These are phyloP conservation scores for Pelodytes ibericus DNA, from an alignment of 2,797 vertebrate genomes.

Conservation along the genomic window DNA sequence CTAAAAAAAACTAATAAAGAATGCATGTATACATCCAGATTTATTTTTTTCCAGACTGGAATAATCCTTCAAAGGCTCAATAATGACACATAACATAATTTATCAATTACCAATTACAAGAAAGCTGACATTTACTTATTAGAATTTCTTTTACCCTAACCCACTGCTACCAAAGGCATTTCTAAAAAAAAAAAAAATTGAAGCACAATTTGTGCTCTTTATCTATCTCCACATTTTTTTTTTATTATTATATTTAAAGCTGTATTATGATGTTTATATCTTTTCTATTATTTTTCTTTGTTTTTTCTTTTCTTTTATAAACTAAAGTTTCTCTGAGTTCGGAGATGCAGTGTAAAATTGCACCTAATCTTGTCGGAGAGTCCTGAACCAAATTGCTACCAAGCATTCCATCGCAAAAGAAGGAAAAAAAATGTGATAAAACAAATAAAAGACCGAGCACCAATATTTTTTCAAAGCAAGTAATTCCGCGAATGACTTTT, in stretches of 20 bases:
- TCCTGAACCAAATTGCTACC: not conserved
- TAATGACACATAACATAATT: no score
- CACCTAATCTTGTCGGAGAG: conserved; percentile 21
- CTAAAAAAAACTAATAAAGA: no score
- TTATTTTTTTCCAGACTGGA: no score
- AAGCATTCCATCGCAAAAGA: conserved; percentile 22
- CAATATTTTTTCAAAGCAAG: not conserved
- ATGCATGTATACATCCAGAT: no score
- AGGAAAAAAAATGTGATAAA: conserved; percentile 30
- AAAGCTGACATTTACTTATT: no score
- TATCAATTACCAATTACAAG: no score
- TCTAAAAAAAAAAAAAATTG: no score
- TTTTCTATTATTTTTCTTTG: not conserved
- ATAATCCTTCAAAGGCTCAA: no score
- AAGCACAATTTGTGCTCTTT: no score
- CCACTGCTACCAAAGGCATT: no score
- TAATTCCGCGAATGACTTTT: conserved; percentile 27
- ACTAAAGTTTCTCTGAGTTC: not conserved
- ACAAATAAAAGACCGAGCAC: not conserved
- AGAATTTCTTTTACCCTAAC: no score
- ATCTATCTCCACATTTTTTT: no score
- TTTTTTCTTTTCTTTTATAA: not conserved
- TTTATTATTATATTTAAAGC: not conserved
- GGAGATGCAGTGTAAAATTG: not conserved
- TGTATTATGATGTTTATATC: not conserved